phyloP scores from a whole-genome alignment of 2,888 invertebrate genomes.

The Rotaria sp. region DNA sequence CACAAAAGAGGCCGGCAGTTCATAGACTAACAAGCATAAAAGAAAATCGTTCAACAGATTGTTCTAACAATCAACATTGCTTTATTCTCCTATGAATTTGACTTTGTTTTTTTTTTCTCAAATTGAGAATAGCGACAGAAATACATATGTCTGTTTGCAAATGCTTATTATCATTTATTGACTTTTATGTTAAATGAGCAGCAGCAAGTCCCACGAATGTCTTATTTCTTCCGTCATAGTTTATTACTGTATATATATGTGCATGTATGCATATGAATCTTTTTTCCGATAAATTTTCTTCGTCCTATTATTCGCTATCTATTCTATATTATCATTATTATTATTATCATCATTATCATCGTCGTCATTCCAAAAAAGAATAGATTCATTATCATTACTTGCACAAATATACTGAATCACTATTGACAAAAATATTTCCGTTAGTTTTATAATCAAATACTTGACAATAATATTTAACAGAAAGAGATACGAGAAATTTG shows the following conservation, averaged over 20 bases:
- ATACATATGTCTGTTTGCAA: neutral
- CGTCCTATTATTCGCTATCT: neutral
- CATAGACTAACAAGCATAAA: neutral
- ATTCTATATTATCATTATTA: neutral
- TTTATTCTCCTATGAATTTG: neutral
- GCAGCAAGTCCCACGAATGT: neutral
- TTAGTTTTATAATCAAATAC: neutral
- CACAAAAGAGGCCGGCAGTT: neutral
- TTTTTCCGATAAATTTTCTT: neutral
- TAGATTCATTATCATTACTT: neutral
- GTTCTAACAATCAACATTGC: neutral
- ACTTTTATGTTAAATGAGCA: neutral
- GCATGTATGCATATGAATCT: neutral
- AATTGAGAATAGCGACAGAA: neutral
- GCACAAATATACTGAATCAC: too few species aligned
- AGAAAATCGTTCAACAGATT: neutral
- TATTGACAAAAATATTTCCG: neutral
- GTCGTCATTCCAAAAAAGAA: neutral
- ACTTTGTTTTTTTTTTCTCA: neutral
- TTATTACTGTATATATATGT: neutral
- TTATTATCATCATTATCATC: neutral
- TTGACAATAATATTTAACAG: neutral
- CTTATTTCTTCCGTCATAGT: neutral
- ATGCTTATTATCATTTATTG: neutral
- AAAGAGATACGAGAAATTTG: neutral